phyloP scores from a whole-genome alignment of 1,140 invertebrate species.

The Acromyrmex heyeri region DNA sequence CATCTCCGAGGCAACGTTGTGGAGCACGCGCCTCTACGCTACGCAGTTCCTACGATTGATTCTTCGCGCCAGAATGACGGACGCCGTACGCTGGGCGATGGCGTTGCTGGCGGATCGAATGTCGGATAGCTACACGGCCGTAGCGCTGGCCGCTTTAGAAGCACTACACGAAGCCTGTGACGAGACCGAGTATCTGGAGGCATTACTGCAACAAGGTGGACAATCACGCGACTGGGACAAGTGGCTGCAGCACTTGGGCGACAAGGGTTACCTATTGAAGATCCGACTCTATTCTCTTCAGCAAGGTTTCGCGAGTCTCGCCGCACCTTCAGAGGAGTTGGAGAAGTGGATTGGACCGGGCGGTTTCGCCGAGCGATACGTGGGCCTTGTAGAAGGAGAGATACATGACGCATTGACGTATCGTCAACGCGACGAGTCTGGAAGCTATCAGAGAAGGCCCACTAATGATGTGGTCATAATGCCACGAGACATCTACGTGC shows the following conservation, averaged over 20 bases:
- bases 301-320: conserved; percentile 88
- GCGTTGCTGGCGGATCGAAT: conserved; percentile 93
- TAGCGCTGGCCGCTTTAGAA: conserved; percentile 92
- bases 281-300: conserved; percentile 93
- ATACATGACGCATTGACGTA: conserved; percentile 95
- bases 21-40: conserved; percentile 94
- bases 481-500: conserved; percentile 90
- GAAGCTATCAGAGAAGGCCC: conserved; percentile 90
- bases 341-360: conserved; percentile 84
- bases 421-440: conserved; percentile 93
- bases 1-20: conserved; percentile 90
- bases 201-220: conserved; percentile 86
- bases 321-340: conserved; percentile 82
- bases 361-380: conserved; percentile 90
- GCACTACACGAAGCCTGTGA: conserved; percentile 97
- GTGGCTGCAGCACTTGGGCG: conserved; percentile 91
- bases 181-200: conserved; percentile 93
- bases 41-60: conserved; percentile 96
- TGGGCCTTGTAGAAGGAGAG: conserved; percentile 94
- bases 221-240: conserved; percentile 77
- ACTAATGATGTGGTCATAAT: conserved; percentile 81
- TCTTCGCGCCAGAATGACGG: conserved; percentile 90
- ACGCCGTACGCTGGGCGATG: conserved; percentile 91
- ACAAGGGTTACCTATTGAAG: conserved; percentile 93
- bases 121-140: conserved; percentile 91